phyloP scores from a whole-genome alignment of 2,888 invertebrate genomes.

The Zaprionus obscuricornis region DNA sequence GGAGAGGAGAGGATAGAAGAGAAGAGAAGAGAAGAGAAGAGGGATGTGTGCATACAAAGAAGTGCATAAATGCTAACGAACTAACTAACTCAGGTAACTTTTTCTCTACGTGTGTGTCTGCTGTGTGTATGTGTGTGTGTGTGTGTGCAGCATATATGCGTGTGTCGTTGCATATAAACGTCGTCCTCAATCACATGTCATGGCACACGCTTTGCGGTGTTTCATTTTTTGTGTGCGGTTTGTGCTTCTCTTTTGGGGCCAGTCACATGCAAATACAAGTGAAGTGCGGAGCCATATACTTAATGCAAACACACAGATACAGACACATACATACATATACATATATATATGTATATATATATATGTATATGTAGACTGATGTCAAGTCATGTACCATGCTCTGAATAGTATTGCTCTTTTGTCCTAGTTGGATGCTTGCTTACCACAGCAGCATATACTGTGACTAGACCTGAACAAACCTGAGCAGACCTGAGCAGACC shows the following conservation, averaged over 20 bases:
- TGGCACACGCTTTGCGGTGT: slow-evolving; percentile 74
- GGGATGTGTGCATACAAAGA: slow-evolving; percentile 54
- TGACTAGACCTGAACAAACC: no score
- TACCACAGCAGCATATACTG: slow-evolving; percentile 55
- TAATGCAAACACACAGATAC: slow-evolving; percentile 50
- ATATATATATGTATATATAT: slow-evolving; percentile 12
- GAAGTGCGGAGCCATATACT: slow-evolving; percentile 53
- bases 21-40: background rate
- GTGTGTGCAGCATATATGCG: slow-evolving; percentile 8
- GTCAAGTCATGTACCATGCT: slow-evolving; percentile 36
- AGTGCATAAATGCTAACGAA: slow-evolving; percentile 77
- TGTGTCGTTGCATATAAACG: slow-evolving; percentile 61
- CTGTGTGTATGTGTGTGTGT: slow-evolving; percentile 14
- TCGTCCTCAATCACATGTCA: slow-evolving; percentile 80
- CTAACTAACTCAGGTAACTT: slow-evolving; percentile 70
- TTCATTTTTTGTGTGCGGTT: slow-evolving; percentile 66
- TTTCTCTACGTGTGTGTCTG: slow-evolving; percentile 13
- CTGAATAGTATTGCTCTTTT: slow-evolving; percentile 74
- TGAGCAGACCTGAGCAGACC: no score
- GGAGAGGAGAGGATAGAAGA: background rate
- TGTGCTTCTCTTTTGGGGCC: slow-evolving; percentile 51
- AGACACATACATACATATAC: slow-evolving; percentile 11
- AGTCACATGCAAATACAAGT: slow-evolving; percentile 57
- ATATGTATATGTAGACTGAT: slow-evolving; percentile 3
- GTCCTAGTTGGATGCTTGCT: slow-evolving; percentile 74